These are phyloP conservation scores for Dicentrarchus labrax DNA, from an alignment of 2,113 vertebrate species.

Conservation along the genomic window DNA sequence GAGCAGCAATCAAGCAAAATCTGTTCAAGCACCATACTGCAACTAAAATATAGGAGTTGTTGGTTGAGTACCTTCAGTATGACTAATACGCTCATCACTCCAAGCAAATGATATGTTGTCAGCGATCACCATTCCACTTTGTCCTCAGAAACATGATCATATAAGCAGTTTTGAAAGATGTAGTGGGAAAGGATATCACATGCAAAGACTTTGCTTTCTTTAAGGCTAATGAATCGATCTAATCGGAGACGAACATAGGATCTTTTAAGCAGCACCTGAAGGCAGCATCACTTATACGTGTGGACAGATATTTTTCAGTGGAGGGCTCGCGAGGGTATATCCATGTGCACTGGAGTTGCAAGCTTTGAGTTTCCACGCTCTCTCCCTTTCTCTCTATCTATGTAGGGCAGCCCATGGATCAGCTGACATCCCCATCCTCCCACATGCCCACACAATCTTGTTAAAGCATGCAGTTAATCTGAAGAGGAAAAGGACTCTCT, in stretches of 20 bases:
- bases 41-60: not conserved
- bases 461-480: conserved; percentile 85
- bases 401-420: conserved; percentile 84
- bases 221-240: conserved; percentile 31
- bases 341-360: conserved; percentile 57
- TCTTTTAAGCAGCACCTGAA: conserved; percentile 24
- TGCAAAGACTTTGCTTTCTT: not conserved
- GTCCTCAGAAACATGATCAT: conserved; percentile 33
- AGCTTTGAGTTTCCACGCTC: conserved; percentile 63
- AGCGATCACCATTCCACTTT: conserved; percentile 33
- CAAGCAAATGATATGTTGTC: conserved; percentile 40
- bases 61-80: conserved; percentile 26
- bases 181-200: conserved; percentile 4
- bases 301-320: conserved; percentile 39
- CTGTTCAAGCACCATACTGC: not conserved
- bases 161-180: conserved; percentile 18
- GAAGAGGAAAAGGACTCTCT: conserved; percentile 75
- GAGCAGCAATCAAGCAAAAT: not conserved
- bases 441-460: conserved; percentile 84
- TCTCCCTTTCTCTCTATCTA: conserved; percentile 69
- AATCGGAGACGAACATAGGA: conserved; percentile 19
- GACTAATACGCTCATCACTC: conserved; percentile 39
- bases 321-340: conserved; percentile 30
- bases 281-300: conserved; percentile 18
- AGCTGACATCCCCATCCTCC: conserved; percentile 85